Conservation (phyloP, 2,113 vertebrate species). For the human (Homo sapiens) region GRCh38 chr4:184789001-184789500, state of each 20-base stretch:
- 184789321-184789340: neutral
- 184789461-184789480: no score
- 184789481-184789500: neutral
- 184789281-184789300: neutral
- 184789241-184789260: neutral
- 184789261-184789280: neutral
- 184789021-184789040: neutral
- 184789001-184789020: neutral
- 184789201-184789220: neutral
- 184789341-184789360: neutral
- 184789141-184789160: neutral
- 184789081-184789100: fast-evolving
- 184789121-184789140: neutral
- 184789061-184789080: fast-evolving
- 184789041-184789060: neutral
- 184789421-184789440: neutral
- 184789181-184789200: neutral
- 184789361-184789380: fast-evolving
- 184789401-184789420: neutral
- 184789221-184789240: neutral
- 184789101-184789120: fast-evolving
- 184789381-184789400: neutral
- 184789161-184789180: neutral
- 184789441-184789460: neutral
- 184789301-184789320: neutral